Evolutionary conservation across 1,140 invertebrate species (phyloP), one percentile per base, ranked within the genome.

Genomic region (Subanguina moxae): DNA sequence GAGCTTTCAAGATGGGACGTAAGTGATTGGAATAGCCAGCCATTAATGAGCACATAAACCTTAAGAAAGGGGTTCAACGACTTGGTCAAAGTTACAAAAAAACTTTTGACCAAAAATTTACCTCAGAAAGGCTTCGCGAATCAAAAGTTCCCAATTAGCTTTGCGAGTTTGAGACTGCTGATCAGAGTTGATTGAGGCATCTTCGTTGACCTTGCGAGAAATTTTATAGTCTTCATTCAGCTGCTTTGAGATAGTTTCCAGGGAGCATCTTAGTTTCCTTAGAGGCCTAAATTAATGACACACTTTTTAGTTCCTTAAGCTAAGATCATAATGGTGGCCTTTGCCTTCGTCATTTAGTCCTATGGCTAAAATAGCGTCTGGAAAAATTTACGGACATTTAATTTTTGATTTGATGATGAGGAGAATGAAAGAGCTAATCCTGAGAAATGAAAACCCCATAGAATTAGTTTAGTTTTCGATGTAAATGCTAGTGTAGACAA

Each of bases 61-160:
- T 74, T 5, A 57, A 78, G 27, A 61, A 61, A 13, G 19, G 28
- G n/a, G n/a, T n/a, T n/a, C n/a, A n/a, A n/a, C n/a, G n/a, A n/a
- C 8, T 30, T 43, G 28, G 3, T 21, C 17, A 52, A 52, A 21
- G 17, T 52, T 7, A 52, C 8, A 7, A 52, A 52, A 52, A 52
- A 7, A 52, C 15, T 21, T 52, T 45, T 45, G 43, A 45, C 43
- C 3, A 52, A 52, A 52, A 21, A 52, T 25, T 68, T 59, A 77
- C 76, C 72, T 87, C 30, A 99, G 86, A 85, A 98, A 98, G 7
- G 92, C 91, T 84, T 97, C 94, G 84, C 97, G 93, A 65, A 99
- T 97, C 83, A 91, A 89, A 59, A 94, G 85, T 82, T 97, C 94
- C n/a, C 28, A 62, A 19, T 58, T 62, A 19, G 57, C 65, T 62